Evolutionary conservation across 2,113 vertebrate genomes (phyloP), one percentile per base, ranked within the genome.

Genomic region (Triplophysa dalaica): DNA sequence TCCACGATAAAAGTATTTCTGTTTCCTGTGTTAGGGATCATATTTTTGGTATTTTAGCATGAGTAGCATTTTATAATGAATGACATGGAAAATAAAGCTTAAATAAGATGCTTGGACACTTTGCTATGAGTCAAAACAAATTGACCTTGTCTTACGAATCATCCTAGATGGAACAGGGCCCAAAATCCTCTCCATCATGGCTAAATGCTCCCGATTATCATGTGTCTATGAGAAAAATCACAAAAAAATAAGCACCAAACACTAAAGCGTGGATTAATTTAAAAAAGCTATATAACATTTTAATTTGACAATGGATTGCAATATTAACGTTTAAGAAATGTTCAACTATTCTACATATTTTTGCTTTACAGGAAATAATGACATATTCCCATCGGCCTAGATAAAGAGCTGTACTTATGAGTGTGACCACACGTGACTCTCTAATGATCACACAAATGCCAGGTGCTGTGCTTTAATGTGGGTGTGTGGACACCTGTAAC

Each of bases 171-270:
- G 97, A 66, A 98, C 93, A 3, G 97, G 96, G 72, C 97, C 97
- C 78, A 98, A 61, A 79, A 98, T 99, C 77, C 96, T 93, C 86
- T 99, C 97, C 97, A 99, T 99, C 97, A 99, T 99, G 56, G 96
- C 96, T 88, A 99, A 89, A 87, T 99, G 97, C 82, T 99, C 97
- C 74, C 97, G 87, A 92, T 99, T 98, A 89, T 99, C 97, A 11
- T 99, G 97, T 12, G 97, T 99, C 97, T 99, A 82, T 66, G 79
- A 58, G 10, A 14, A 4, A 60, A 6, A 64, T 10, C 12, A 73
- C 8, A 19, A 65, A 11, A 33, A 62, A 2, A 54, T 43, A 0
- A 21, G 41, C 21, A 38, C 17, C 41, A 69, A 19, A 66, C 1
- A 16, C 22, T 56, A 17, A 33, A 60, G 3, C 13, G 3, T 8